Percentiles rank a stretch among this genome's conserved stretches.
Conservation (phyloP, 2,888 invertebrate genomes). For the Rotaria magnacalcarata region DNA sequence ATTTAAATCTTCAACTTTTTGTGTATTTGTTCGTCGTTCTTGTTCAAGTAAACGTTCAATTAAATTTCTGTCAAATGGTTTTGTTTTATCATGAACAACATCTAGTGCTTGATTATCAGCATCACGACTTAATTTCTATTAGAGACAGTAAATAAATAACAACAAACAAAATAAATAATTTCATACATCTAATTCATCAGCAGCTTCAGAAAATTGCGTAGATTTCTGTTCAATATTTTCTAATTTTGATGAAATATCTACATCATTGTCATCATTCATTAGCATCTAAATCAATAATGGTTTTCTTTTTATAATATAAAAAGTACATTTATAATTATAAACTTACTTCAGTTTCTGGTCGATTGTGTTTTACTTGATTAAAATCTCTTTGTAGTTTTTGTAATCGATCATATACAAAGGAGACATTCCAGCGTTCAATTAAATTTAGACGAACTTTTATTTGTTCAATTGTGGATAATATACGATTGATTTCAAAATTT, state of each 20-base stretch:
- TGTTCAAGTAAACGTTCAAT: slow-evolving; percentile 11
- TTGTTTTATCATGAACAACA: neutral
- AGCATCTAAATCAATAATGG: neutral
- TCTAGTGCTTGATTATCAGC: neutral
- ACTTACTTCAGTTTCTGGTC: neutral
- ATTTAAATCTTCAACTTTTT: neutral
- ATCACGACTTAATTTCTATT: neutral
- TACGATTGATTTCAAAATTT: neutral
- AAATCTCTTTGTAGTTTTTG: slow-evolving; percentile 16
- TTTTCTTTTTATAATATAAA: neutral
- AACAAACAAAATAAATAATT: neutral
- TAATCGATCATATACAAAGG: slow-evolving; percentile 15
- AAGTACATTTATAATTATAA: neutral
- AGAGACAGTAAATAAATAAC: neutral
- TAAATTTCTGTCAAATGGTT: neutral
- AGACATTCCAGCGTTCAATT: neutral
- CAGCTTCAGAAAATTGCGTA: neutral
- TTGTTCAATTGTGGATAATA: neutral
- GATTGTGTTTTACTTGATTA: neutral
- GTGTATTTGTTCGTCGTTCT: neutral
- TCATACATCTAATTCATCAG: slow-evolving; percentile 13
- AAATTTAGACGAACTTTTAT: neutral
- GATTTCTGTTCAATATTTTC: neutral
- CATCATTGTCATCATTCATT: neutral
- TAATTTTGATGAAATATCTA: neutral